phyloP scores from a whole-genome alignment of 2,797 vertebrate genomes.

The Sebastes ruberrimus region DNA sequence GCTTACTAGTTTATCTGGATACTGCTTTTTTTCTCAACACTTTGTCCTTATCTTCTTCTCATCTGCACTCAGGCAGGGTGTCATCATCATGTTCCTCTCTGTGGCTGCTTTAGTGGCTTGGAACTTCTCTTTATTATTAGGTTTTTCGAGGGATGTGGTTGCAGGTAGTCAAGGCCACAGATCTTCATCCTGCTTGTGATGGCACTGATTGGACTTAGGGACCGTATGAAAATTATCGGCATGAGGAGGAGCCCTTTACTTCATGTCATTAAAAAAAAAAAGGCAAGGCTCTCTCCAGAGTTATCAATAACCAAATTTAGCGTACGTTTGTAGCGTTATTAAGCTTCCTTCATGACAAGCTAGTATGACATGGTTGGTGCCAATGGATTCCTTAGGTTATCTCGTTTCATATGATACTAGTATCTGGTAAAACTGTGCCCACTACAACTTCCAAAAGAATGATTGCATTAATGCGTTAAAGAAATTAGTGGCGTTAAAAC shows the following conservation, averaged over 20 bases:
- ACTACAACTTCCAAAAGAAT: too few relatives aligned
- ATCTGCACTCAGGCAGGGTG: conserved; percentile 24
- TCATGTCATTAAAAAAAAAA: too few relatives aligned
- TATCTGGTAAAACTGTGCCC: too few relatives aligned
- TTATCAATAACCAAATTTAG: too few relatives aligned
- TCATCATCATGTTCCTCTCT: conserved; percentile 7
- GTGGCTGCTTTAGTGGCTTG: not conserved
- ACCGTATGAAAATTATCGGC: not conserved
- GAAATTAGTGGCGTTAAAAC: too few relatives aligned
- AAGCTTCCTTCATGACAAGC: too few relatives aligned
- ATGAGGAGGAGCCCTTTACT: not conserved
- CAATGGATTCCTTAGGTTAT: too few relatives aligned
- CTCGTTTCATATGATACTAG: too few relatives aligned
- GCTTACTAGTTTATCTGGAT: conserved; percentile 6
- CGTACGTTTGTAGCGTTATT: too few relatives aligned
- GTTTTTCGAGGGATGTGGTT: not conserved
- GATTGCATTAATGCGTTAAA: too few relatives aligned
- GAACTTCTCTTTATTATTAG: not conserved
- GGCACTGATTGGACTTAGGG: not conserved
- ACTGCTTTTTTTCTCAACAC: conserved; percentile 5
- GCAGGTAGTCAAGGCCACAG: not conserved
- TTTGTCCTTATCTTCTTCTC: conserved; percentile 17
- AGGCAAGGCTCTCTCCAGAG: too few relatives aligned
- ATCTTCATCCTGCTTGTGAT: not conserved
- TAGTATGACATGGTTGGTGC: too few relatives aligned